Conservation (phyloP, 2,888 invertebrate species). For the Sphaerophoria taeniata region DNA sequence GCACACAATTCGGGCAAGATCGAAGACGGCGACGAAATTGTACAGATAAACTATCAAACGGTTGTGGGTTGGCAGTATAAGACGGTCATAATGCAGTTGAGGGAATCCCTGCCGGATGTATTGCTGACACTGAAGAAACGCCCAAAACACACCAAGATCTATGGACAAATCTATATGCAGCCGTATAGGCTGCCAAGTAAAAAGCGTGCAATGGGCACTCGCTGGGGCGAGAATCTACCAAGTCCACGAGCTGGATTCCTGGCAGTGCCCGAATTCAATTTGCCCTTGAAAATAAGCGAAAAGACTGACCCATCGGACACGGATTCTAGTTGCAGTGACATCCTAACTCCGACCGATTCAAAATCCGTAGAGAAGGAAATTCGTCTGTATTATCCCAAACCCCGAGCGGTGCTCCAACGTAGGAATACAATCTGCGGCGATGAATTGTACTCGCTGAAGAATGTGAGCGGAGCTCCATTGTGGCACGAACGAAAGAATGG, state of each 20-base stretch:
- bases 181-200: slow-evolving; percentile 89
- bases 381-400: slow-evolving; percentile 89
- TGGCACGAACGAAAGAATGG: slow-evolving; percentile 89
- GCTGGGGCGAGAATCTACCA: slow-evolving; percentile 88
- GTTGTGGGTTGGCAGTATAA: slow-evolving; percentile 92
- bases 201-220: slow-evolving; percentile 86
- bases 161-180: slow-evolving; percentile 87
- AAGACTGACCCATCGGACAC: slow-evolving; percentile 80
- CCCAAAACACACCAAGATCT: slow-evolving; percentile 91
- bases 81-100: slow-evolving; percentile 88
- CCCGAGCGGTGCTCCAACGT: slow-evolving; percentile 89
- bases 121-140: slow-evolving; percentile 92
- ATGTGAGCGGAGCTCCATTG: slow-evolving; percentile 84
- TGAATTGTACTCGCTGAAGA: slow-evolving; percentile 84
- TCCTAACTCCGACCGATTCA: slow-evolving; percentile 83
- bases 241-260: slow-evolving; percentile 86
- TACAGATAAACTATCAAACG: slow-evolving; percentile 91
- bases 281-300: slow-evolving; percentile 84
- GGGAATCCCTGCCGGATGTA: slow-evolving; percentile 91
- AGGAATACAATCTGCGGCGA: slow-evolving; percentile 95
- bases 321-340: slow-evolving; percentile 85
- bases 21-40: slow-evolving; percentile 97
- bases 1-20: slow-evolving; percentile 96
- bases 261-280: slow-evolving; percentile 82
- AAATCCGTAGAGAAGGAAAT: slow-evolving; percentile 81